Conservation (phyloP, 2,888 invertebrate genomes). For the Boloria euphrosyne region DNA sequence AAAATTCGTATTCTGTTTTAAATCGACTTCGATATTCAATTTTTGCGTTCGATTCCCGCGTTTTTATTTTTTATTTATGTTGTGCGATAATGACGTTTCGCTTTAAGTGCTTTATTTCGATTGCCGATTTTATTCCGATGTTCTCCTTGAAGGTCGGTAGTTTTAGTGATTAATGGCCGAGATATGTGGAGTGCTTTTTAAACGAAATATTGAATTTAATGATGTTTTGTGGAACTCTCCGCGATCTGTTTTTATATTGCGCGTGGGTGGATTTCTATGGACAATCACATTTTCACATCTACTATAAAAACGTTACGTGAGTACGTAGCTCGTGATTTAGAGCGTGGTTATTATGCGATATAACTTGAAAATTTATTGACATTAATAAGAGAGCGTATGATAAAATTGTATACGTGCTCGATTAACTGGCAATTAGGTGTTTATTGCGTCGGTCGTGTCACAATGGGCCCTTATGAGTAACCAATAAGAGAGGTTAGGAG, state of each 20-base stretch:
- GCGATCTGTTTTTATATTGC: slow-evolving; percentile 50
- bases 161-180: slow-evolving; percentile 81
- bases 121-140: slow-evolving; percentile 82
- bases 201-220: slow-evolving; percentile 82
- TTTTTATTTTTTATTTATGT: slow-evolving; percentile 78
- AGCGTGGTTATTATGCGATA: slow-evolving; percentile 36
- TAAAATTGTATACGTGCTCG: slow-evolving; percentile 51
- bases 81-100: slow-evolving; percentile 82
- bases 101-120: slow-evolving; percentile 83
- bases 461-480: slow-evolving; percentile 52
- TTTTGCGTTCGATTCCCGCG: slow-evolving; percentile 79
- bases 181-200: slow-evolving; percentile 81
- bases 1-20: slow-evolving; percentile 80
- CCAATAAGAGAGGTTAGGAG: slow-evolving; percentile 47
- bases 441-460: slow-evolving; percentile 46
- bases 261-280: slow-evolving; percentile 62
- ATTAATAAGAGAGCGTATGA: slow-evolving; percentile 50
- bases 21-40: slow-evolving; percentile 81
- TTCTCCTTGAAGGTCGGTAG: slow-evolving; percentile 80
- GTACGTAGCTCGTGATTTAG: slow-evolving; percentile 21
- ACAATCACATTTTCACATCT: slow-evolving; percentile 40
- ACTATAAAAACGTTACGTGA: slow-evolving; percentile 34
- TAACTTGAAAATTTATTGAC: slow-evolving; percentile 53
- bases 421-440: slow-evolving; percentile 50
- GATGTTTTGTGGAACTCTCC: slow-evolving; percentile 74